These are phyloP conservation scores for Drosophila vallismaia DNA, from an alignment of 2,888 invertebrate genomes.

Conservation along the genomic window DNA sequence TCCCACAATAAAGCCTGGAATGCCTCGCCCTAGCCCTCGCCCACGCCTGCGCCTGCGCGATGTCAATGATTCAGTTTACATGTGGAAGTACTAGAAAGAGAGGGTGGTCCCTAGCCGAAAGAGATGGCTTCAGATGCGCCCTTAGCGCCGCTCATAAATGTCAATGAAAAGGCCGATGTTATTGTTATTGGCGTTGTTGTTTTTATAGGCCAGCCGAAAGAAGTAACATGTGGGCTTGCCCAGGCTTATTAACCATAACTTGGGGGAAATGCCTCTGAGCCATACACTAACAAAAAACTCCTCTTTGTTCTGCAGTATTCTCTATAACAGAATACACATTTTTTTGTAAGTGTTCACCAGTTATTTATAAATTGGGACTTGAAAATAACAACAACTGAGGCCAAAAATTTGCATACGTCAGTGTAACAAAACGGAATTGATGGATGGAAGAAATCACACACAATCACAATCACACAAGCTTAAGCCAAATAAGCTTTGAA, in stretches of 20 bases:
- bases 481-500: conserved; percentile 16
- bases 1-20: conserved; percentile 52
- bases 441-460: conserved; percentile 30
- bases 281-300: conserved; percentile 10
- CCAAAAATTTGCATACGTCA: conserved; percentile 35
- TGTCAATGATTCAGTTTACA: conserved; percentile 32
- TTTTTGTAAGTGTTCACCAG: conserved; percentile 15
- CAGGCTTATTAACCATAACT: conserved; percentile 6
- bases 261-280: conserved; percentile 20
- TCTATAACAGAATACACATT: neutral
- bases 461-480: conserved; percentile 1
- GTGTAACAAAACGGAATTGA: conserved; percentile 37
- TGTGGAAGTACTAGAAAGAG: neutral
- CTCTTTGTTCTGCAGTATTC: neutral
- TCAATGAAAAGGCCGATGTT: conserved; percentile 60
- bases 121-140: conserved; percentile 48
- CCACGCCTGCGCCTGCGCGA: conserved; percentile 27
- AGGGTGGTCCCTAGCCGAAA: neutral
- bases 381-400: conserved; percentile 24
- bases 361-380: conserved; percentile 26
- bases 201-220: conserved; percentile 16
- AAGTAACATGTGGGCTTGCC: conserved; percentile 35
- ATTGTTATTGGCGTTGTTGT: conserved; percentile 35
- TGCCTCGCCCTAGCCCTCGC: conserved; percentile 37
- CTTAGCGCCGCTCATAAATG: conserved; percentile 78